phyloP scores from a whole-genome alignment of 1,140 invertebrate species.

The Tribolium castaneum region DNA sequence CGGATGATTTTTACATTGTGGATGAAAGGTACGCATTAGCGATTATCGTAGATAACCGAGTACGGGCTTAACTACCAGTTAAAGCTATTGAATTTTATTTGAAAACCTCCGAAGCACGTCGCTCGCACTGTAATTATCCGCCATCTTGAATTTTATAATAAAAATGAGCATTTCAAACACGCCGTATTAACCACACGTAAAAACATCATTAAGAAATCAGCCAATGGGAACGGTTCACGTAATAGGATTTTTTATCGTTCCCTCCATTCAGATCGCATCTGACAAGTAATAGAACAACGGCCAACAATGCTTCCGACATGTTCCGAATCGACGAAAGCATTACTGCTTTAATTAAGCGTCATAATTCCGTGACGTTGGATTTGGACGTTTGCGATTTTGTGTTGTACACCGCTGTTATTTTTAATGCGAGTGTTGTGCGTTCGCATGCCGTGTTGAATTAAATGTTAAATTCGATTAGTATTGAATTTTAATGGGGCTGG shows the following conservation, averaged over 20 bases:
- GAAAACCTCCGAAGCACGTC: constrained; percentile 49
- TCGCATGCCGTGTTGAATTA: constrained; percentile 23
- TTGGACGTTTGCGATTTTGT: background rate
- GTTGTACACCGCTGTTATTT: background rate
- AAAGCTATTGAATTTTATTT: constrained; percentile 46
- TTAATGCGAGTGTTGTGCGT: background rate
- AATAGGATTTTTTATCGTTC: constrained; percentile 59
- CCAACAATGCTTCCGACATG: background rate
- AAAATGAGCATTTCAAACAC: constrained; percentile 60
- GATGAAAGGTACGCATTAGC: constrained; percentile 39
- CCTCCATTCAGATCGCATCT: constrained; percentile 20
- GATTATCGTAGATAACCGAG: constrained; percentile 42
- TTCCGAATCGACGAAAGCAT: background rate
- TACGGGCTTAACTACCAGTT: constrained; percentile 33
- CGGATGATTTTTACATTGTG: constrained; percentile 30
- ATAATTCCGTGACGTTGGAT: background rate
- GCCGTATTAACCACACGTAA: constrained; percentile 61
- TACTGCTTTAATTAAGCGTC: constrained; percentile 10
- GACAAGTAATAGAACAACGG: constrained; percentile 31
- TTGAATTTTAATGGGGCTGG: constrained; percentile 20
- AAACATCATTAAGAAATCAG: constrained; percentile 62
- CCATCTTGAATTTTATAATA: constrained; percentile 63
- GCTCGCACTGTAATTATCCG: constrained; percentile 54
- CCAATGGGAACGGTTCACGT: constrained; percentile 60
- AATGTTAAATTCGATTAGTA: constrained; percentile 33